A percentile compares a stretch with the other conserved stretches of the same genome.
These are phyloP conservation scores for Callosobruchus maculatus DNA, from an alignment of 2,888 invertebrate genomes.

Conservation along the genomic window DNA sequence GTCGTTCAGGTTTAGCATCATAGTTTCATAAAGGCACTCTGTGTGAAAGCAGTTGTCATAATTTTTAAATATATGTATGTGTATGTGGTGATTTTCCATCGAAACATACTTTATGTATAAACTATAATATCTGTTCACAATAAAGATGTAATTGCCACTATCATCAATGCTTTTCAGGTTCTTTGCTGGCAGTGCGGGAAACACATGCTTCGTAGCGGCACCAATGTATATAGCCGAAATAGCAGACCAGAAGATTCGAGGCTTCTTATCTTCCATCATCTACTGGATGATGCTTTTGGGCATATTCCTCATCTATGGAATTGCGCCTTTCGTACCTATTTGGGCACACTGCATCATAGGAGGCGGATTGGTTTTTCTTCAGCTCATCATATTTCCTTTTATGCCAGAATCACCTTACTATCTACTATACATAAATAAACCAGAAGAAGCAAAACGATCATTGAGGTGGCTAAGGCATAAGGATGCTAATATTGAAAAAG, in stretches of 20 bases:
- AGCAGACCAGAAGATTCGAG: conserved; percentile 46
- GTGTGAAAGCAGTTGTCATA: too few species aligned
- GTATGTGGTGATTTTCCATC: too few species aligned
- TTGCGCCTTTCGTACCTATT: conserved; percentile 36
- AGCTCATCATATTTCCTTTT: conserved; percentile 38
- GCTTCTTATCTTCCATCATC: conserved; percentile 43
- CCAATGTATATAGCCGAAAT: conserved; percentile 49
- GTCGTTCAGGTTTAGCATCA: too few species aligned
- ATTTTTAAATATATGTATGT: too few species aligned
- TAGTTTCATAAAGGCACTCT: too few species aligned
- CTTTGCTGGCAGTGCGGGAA: conserved; percentile 43
- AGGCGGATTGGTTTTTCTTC: conserved; percentile 36
- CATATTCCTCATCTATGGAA: conserved; percentile 42
- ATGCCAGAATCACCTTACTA: conserved; percentile 45
- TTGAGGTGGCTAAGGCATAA: conserved; percentile 34
- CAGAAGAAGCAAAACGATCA: conserved; percentile 39
- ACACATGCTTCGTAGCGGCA: conserved; percentile 47
- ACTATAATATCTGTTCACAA: too few species aligned
- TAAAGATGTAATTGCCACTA: conserved; percentile 2
- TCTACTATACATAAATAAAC: conserved; percentile 39
- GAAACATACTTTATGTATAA: too few species aligned
- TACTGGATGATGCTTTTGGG: conserved; percentile 46
- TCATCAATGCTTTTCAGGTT: conserved; percentile 24
- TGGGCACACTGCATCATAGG: conserved; percentile 34
- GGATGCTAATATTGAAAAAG: conserved; percentile 38